These are phyloP conservation scores for Sebastes wilsoni DNA, from an alignment of 2,797 vertebrate genomes.

Conservation along the genomic window DNA sequence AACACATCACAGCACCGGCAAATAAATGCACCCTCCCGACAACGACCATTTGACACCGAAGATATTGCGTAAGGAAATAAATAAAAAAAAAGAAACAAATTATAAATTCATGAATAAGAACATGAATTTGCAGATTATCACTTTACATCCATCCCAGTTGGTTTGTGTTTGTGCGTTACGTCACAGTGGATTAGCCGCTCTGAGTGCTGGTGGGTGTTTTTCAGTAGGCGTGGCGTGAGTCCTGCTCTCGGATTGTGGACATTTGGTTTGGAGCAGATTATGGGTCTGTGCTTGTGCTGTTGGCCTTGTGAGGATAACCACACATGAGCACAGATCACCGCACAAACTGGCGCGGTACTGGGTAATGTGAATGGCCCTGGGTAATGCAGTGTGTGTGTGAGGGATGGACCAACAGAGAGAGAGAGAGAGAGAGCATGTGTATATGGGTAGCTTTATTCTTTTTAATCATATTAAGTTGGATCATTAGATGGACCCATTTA, in stretches of 20 bases:
- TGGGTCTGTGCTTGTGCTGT: constrained; percentile 21
- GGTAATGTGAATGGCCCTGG: constrained; percentile 13
- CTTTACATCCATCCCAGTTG: constrained; percentile 4
- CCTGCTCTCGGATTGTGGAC: constrained; percentile 41
- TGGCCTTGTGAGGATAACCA: constrained; percentile 43
- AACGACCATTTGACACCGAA: background rate
- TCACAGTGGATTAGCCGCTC: constrained; percentile 47
- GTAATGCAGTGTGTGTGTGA: constrained; percentile 2
- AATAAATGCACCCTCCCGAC: background rate
- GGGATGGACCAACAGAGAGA: background rate
- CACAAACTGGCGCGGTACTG: constrained; percentile 30
- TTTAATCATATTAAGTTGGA: constrained; percentile 78
- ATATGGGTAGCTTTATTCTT: constrained; percentile 59
- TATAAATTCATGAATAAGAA: background rate
- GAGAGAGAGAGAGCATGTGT: background rate
- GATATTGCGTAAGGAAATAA: background rate
- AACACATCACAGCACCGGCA: background rate
- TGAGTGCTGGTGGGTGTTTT: constrained; percentile 24
- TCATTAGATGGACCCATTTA: constrained; percentile 75
- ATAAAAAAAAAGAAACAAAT: background rate
- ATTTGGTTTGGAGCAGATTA: constrained; percentile 65
- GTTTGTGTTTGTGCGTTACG: constrained; percentile 20
- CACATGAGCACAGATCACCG: constrained; percentile 49
- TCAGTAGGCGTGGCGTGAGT: constrained; percentile 24
- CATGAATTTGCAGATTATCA: constrained; percentile 27